Evolutionary conservation across 2,113 vertebrate genomes (phyloP).

Genomic region (Melanostigma gelatinosum): DNA sequence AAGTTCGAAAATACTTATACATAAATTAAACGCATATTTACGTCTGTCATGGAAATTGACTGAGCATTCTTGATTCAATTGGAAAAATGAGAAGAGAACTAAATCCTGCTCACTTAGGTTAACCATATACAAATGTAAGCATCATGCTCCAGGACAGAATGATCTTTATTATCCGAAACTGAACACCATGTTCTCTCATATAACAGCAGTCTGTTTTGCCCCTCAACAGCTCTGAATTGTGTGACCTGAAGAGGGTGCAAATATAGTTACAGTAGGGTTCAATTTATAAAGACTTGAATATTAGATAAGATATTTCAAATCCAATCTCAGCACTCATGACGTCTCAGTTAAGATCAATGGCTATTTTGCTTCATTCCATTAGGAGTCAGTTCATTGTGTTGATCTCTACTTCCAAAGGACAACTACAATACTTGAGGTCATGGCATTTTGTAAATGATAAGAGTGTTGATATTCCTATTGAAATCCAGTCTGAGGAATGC

Average conservation of each 20-base stretch:
- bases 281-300: neutral
- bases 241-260: slow-evolving; percentile 9
- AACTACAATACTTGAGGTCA: slow-evolving; percentile 12
- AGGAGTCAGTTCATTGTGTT: slow-evolving; percentile 24
- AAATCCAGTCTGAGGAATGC: slow-evolving; percentile 28
- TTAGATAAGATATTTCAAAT: neutral
- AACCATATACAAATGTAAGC: neutral
- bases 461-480: slow-evolving; percentile 29
- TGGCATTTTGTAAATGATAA: slow-evolving; percentile 23
- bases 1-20: neutral
- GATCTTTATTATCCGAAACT: slow-evolving; percentile 2
- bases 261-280: neutral
- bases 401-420: slow-evolving; percentile 38
- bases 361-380: neutral
- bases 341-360: neutral
- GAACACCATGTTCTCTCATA: neutral
- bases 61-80: neutral
- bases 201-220: neutral
- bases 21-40: neutral
- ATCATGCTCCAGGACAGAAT: neutral
- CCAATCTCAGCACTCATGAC: neutral
- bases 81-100: neutral
- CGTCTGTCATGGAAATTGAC: neutral
- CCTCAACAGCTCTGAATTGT: neutral
- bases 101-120: neutral